Percentiles rank a stretch among this genome's conserved stretches.
These are phyloP conservation scores for Porphyrio hochstetteri DNA, from an alignment of 2,113 vertebrate genomes.

Conservation along the genomic window DNA sequence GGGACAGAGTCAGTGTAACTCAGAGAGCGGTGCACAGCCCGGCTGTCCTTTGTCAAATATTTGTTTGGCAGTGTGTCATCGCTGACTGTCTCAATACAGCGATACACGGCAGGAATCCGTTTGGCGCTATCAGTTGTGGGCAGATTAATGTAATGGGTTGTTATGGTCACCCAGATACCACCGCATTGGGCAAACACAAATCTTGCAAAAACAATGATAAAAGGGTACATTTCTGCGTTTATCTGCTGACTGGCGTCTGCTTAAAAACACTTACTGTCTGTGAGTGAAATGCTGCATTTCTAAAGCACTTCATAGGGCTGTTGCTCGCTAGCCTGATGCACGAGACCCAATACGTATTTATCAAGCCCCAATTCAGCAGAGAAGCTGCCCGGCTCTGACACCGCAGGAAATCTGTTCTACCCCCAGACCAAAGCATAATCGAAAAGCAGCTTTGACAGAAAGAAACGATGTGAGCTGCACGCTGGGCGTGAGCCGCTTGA, in stretches of 20 bases:
- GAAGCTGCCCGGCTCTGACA: background rate
- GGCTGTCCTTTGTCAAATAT: constrained; percentile 35
- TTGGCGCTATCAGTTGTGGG: background rate
- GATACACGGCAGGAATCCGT: background rate
- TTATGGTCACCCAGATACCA: constrained; percentile 46
- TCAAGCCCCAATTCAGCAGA: constrained; percentile 1
- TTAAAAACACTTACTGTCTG: background rate
- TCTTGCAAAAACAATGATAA: constrained; percentile 20
- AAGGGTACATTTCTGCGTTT: background rate
- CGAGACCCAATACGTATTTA: background rate
- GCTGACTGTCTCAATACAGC: background rate
- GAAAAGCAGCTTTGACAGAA: background rate
- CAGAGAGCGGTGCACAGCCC: background rate
- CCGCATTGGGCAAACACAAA: background rate
- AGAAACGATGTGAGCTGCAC: background rate
- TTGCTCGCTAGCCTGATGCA: background rate
- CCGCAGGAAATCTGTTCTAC: constrained; percentile 23
- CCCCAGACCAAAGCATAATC: background rate
- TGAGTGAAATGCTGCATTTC: background rate
- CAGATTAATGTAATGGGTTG: constrained; percentile 16
- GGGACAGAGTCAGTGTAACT: background rate
- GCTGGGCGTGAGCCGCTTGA: background rate
- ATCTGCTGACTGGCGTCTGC: background rate
- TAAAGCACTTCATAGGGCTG: background rate
- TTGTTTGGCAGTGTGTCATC: background rate